These are phyloP conservation scores for Erythrolamprus reginae DNA, from an alignment of 2,113 vertebrate species.

Conservation along the genomic window DNA sequence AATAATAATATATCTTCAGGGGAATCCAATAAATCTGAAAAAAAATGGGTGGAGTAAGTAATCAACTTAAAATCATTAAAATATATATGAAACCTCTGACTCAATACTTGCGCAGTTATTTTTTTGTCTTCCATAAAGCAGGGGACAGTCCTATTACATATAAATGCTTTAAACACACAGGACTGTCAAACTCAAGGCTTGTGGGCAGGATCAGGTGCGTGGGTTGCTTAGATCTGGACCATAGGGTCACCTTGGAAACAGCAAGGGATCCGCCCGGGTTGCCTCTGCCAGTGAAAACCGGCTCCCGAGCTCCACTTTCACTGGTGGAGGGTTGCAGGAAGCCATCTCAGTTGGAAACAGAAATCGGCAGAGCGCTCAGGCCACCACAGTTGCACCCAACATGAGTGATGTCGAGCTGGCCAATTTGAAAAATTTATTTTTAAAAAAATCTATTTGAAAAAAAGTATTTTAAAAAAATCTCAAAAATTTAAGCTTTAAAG, in stretches of 20 bases:
- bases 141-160: not conserved
- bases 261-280: rapidly evolving
- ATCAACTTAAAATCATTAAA: not conserved
- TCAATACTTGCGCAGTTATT: not conserved
- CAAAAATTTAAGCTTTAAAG: not conserved
- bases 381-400: too few relatives aligned
- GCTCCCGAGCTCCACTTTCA: too few relatives aligned
- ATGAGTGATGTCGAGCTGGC: too few relatives aligned
- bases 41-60: not conserved
- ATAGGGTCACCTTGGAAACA: too few relatives aligned
- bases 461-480: not conserved
- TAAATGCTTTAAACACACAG: not conserved
- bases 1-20: too few relatives aligned
- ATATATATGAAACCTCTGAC: not conserved
- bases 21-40: not conserved
- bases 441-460: not conserved
- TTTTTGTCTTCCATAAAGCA: not conserved
- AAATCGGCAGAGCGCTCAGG: too few relatives aligned
- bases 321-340: too few relatives aligned
- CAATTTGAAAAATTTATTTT: not conserved
- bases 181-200: too few relatives aligned
- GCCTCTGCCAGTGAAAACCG: too few relatives aligned
- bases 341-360: too few relatives aligned
- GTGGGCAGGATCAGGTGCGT: too few relatives aligned
- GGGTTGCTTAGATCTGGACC: too few relatives aligned